A percentile compares a stretch with the other conserved stretches of the same genome.
Conservation (phyloP, 1,140 invertebrate species). For the Heterodera carotae region DNA sequence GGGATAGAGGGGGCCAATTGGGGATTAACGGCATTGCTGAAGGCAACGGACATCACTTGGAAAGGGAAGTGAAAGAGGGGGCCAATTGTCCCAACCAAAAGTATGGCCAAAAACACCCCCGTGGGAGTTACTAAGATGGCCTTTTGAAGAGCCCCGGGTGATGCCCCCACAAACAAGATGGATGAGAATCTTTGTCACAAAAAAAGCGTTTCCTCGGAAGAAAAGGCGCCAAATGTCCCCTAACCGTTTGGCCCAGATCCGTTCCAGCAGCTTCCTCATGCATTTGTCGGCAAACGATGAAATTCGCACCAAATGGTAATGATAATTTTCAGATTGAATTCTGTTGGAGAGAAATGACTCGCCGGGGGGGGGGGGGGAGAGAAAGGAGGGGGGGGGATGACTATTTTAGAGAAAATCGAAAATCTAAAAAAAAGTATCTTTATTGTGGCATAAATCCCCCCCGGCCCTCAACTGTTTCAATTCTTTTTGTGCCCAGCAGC, state of each 20-base stretch:
- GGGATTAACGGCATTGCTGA: constrained; percentile 5
- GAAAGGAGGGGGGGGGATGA: not conserved
- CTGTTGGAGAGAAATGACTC: not conserved
- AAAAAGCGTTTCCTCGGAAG: not conserved
- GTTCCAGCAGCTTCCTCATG: constrained; percentile 30
- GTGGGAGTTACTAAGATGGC: not conserved
- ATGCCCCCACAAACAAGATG: constrained; percentile 7
- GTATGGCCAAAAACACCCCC: not conserved
- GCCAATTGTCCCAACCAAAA: not conserved
- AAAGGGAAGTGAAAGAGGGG: not conserved
- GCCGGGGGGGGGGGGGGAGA: not conserved
- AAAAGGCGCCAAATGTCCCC: not conserved
- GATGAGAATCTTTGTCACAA: constrained; percentile 1
- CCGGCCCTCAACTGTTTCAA: not conserved
- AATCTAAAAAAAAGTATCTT: not conserved
- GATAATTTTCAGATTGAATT: not conserved
- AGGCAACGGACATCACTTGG: not conserved
- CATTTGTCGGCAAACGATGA: constrained; percentile 1
- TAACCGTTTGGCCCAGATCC: constrained; percentile 22
- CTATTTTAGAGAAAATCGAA: not conserved
- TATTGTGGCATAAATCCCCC: not conserved
- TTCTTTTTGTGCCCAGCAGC: not conserved
- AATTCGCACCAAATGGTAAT: constrained; percentile 4
- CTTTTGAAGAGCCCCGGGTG: not conserved
- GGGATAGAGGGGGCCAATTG: constrained; percentile 4